Base-by-base conservation (phyloP, 2,797 vertebrate genomes). In the Acomys russatus region DNA sequence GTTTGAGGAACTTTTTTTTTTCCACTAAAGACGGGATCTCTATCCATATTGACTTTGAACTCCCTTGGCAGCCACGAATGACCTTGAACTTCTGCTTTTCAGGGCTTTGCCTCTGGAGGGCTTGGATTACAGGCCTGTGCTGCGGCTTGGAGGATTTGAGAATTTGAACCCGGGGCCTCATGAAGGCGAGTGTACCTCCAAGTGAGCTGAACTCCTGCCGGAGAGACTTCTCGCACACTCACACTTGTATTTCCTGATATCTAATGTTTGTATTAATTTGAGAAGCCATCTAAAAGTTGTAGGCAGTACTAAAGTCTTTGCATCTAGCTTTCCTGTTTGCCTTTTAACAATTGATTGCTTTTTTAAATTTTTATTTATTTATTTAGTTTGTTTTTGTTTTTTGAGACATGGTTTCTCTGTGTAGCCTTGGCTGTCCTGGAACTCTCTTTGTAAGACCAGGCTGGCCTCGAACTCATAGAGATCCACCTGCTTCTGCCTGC, bases 301-400 rank as follows among this genome's bases (percentile, higher is more conserved):
- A 76, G 38, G 6, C 28, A 88, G 76, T 95, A n/a, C 61, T 64
- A 80, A 94, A 94, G 51, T 10, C 76, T 78, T 56, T 78, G 49
- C 20, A 33, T 56, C 76, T 79, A 79, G 77, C 22, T 56, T 59
- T 59, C 18, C 77, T 79, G 8, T 78, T 79, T 79, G 15, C 56
- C 9, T 56, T 18, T 18, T 18, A 59, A 59, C 20, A 78, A 54
- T 18, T 2, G 30, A 79, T 22, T 22, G 30, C 38, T 44, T 44
- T 44, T 44, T 44, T 44, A 44, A 44, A 44, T 44, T 44, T 44
- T 44, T 44, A 44, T 44, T 44, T 44, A 44, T 44, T 44, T 44
- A 44, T 4, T 44, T 44, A 44, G 44, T 44, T 44, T 44, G 44
- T 44, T 44, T 44, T 44, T 44, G 44, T 44, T 44, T 44, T 44